Evolutionary conservation across 1,140 invertebrate genomes (phyloP).

Genomic region (Carposina sasakii): DNA sequence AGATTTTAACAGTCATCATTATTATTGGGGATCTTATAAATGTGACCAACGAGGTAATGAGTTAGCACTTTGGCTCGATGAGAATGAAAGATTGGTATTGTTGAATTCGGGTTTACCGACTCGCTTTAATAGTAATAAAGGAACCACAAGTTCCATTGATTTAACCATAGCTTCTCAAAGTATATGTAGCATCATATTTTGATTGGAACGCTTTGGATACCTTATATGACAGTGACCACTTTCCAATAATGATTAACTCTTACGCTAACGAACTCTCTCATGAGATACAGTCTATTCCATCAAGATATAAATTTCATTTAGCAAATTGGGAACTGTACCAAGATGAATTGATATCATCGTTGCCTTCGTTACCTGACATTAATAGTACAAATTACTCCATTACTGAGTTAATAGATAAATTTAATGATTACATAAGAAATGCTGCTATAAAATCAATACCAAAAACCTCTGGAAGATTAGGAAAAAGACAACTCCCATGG

Average conservation of each 20-base stretch:
- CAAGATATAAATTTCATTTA: slow-evolving; percentile 32
- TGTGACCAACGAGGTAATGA: slow-evolving; percentile 29
- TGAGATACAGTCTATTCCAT: too few species aligned
- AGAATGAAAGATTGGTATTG: slow-evolving; percentile 26
- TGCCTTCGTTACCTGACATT: neutral
- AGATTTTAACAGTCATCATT: slow-evolving; percentile 44
- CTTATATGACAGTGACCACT: slow-evolving; percentile 39
- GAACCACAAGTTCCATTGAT: slow-evolving; percentile 32
- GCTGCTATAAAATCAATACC: slow-evolving; percentile 32
- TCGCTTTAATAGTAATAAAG: slow-evolving; percentile 30
- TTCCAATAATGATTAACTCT: slow-evolving; percentile 32
- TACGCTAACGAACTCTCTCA: too few species aligned
- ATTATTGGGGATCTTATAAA: slow-evolving; percentile 39
- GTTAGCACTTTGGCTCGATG: slow-evolving; percentile 26
- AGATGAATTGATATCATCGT: slow-evolving; percentile 21
- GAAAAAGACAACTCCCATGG: slow-evolving; percentile 35
- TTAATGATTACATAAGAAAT: slow-evolving; percentile 24
- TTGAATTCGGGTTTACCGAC: slow-evolving; percentile 34
- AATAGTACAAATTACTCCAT: slow-evolving; percentile 5
- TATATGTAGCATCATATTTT: slow-evolving; percentile 23
- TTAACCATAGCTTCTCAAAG: slow-evolving; percentile 27
- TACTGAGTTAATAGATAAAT: slow-evolving; percentile 23
- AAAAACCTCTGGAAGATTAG: slow-evolving; percentile 19
- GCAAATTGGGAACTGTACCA: slow-evolving; percentile 31
- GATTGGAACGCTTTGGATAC: slow-evolving; percentile 30